Evolutionary conservation across 2,797 vertebrate species (phyloP).

Genomic region (Neopelma chrysocephalum): DNA sequence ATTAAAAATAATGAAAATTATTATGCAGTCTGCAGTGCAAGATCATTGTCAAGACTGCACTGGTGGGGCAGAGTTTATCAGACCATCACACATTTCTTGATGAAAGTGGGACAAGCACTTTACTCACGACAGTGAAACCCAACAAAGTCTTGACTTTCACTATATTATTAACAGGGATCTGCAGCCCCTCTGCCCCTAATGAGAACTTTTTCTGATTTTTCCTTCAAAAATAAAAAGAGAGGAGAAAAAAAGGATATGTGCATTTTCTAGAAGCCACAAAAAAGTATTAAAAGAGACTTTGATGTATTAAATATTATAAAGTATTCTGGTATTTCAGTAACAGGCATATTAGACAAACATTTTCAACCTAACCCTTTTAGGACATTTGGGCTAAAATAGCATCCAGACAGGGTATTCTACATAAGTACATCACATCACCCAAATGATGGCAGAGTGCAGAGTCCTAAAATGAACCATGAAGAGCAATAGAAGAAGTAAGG

Average conservation of each 20-base stretch:
- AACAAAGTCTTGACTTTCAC: background rate
- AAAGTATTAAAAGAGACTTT: background rate
- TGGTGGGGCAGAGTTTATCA: constrained; percentile 64
- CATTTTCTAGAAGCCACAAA: background rate
- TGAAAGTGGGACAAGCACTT: constrained; percentile 20
- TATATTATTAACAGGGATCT: background rate
- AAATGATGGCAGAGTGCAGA: background rate
- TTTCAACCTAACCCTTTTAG: background rate
- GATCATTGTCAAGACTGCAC: constrained; percentile 79
- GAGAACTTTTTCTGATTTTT: background rate
- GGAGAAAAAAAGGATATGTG: background rate
- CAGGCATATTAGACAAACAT: background rate
- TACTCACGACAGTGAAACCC: constrained; percentile 1
- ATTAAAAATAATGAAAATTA: constrained; percentile 92
- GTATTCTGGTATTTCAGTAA: background rate
- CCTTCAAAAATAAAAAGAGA: background rate
- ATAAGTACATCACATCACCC: background rate
- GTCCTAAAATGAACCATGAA: rapidly evolving
- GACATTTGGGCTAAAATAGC: background rate
- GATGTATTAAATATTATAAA: background rate
- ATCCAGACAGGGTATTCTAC: background rate
- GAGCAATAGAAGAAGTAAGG: background rate
- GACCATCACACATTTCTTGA: constrained; percentile 57
- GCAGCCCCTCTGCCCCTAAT: background rate
- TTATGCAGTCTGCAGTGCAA: constrained; percentile 84